phyloP scores from a whole-genome alignment of 1,140 invertebrate genomes.

The Drosophila trapezifrons region DNA sequence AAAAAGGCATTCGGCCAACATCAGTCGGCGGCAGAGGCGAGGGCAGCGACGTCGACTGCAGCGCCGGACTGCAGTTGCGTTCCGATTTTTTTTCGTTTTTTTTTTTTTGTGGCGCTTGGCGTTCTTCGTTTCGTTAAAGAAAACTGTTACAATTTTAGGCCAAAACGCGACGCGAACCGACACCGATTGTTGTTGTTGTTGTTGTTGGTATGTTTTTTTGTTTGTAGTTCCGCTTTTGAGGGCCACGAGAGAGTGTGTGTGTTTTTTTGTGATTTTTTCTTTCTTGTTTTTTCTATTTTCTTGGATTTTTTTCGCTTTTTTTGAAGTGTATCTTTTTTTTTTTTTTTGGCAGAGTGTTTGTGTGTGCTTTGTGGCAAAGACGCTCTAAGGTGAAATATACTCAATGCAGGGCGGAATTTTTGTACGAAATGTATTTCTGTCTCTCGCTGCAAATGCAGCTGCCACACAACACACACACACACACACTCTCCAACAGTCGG shows the following conservation, averaged over 20 bases:
- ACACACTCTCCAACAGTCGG: conserved; percentile 26
- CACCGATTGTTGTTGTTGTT: conserved; percentile 35
- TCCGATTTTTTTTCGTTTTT: conserved; percentile 17
- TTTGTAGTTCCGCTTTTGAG: conserved; percentile 54
- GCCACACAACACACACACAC: conserved; percentile 46
- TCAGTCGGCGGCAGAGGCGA: conserved; percentile 24
- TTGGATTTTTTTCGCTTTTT: not conserved
- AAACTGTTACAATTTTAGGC: conserved; percentile 80
- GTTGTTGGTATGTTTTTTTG: not conserved
- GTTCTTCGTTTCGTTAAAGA: conserved; percentile 41
- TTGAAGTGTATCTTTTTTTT: conserved; percentile 1
- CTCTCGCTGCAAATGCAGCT: conserved; percentile 66
- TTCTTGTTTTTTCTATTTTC: not conserved
- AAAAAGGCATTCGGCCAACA: conserved; percentile 62
- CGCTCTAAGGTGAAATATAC: conserved; percentile 83
- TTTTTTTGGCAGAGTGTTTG: not conserved
- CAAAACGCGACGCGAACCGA: conserved; percentile 66
- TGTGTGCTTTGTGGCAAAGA: conserved; percentile 62
- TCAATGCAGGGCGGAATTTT: conserved; percentile 60
- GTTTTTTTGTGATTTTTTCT: not conserved
- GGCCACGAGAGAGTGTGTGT: conserved; percentile 60
- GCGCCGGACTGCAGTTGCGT: conserved; percentile 39
- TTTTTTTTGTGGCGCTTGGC: conserved; percentile 25
- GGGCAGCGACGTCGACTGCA: conserved; percentile 58
- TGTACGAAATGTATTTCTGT: conserved; percentile 71